Conservation (phyloP, 2,888 invertebrate genomes). For the Apocheima hispidaria region DNA sequence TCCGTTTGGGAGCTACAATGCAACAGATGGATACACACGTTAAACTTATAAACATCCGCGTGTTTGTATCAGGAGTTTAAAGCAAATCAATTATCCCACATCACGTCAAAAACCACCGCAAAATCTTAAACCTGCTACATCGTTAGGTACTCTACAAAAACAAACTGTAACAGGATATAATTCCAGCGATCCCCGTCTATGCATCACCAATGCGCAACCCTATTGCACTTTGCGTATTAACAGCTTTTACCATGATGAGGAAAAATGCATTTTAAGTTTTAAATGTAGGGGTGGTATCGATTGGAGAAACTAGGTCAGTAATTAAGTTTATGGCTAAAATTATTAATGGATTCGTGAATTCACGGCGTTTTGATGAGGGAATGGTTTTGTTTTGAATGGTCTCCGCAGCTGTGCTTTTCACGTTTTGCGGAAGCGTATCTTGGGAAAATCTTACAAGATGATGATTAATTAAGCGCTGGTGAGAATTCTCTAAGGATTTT, state of each 20-base stretch:
- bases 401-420: slow-evolving; percentile 10
- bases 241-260: slow-evolving; percentile 42
- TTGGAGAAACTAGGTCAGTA: slow-evolving; percentile 23
- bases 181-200: slow-evolving; percentile 11
- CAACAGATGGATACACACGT: too few species aligned
- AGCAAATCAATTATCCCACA: too few species aligned
- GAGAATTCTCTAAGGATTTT: not conserved
- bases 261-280: slow-evolving; percentile 33
- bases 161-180: slow-evolving; percentile 2
- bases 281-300: slow-evolving; percentile 21
- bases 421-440: not conserved
- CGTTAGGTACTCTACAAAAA: too few species aligned
- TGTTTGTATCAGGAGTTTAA: too few species aligned
- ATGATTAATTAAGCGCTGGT: slow-evolving; percentile 5
- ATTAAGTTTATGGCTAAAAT: slow-evolving; percentile 21
- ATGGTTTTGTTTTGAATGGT: slow-evolving; percentile 19
- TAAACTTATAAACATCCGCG: too few species aligned
- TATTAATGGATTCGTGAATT: slow-evolving; percentile 17
- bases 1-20: too few species aligned
- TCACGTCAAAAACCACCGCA: too few species aligned
- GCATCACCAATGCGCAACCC: slow-evolving; percentile 33
- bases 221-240: slow-evolving; percentile 35
- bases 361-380: slow-evolving; percentile 16
- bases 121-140: too few species aligned
- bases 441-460: slow-evolving; percentile 4